Evolutionary conservation across 1,140 invertebrate genomes (phyloP).

Genomic region (Parapsyche elsis): DNA sequence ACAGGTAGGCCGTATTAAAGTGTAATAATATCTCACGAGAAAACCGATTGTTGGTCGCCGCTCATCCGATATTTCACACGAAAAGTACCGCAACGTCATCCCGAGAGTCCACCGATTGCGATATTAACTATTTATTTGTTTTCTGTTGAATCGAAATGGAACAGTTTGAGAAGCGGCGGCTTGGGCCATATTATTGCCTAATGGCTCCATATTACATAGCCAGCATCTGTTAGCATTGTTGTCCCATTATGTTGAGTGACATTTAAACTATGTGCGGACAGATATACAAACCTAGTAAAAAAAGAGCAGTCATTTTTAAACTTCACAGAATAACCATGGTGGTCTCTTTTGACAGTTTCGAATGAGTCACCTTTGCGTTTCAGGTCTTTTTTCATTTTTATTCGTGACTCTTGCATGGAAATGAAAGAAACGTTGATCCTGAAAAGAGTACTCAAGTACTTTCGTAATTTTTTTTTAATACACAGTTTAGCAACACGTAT

Average conservation of each 20-base stretch:
- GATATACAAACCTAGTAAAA: constrained; percentile 28
- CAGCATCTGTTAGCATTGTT: constrained; percentile 41
- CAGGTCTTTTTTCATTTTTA: neutral
- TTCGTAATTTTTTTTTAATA: neutral
- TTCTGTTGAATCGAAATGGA: neutral
- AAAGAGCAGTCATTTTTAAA: constrained; percentile 24
- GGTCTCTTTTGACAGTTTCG: constrained; percentile 34
- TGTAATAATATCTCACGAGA: constrained; percentile 31
- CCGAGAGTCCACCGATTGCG: neutral
- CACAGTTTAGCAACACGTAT: neutral
- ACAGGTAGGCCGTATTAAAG: constrained; percentile 19
- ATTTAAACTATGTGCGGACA: constrained; percentile 41
- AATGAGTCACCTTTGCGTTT: constrained; percentile 23
- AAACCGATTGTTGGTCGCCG: constrained; percentile 9
- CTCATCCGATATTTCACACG: constrained; percentile 19
- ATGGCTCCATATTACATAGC: constrained; percentile 32
- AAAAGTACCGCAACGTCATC: neutral
- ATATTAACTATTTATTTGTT: neutral
- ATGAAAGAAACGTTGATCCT: neutral
- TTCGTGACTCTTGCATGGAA: neutral
- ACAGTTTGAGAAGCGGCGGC: constrained; percentile 15
- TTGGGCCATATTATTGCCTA: neutral
- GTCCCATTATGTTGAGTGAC: constrained; percentile 40
- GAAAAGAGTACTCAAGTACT: neutral
- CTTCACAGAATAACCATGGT: constrained; percentile 28